Percentiles rank a stretch among this genome's conserved stretches.
These are phyloP conservation scores for Cyanocitta stelleri DNA, from an alignment of 2,113 vertebrate species.

Conservation along the genomic window DNA sequence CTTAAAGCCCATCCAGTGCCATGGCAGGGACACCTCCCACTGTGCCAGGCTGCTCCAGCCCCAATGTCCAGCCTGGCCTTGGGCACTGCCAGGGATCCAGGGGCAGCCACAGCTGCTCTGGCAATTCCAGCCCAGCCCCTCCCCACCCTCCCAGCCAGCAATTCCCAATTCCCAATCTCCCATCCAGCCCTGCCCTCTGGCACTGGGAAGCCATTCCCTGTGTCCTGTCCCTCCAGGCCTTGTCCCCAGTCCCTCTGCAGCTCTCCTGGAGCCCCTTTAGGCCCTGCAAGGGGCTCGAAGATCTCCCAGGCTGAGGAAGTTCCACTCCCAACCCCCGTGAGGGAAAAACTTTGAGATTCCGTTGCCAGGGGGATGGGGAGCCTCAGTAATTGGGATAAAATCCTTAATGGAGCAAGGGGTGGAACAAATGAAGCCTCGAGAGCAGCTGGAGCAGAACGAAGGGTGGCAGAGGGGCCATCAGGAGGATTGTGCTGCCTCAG, in stretches of 20 bases:
- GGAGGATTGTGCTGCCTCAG: background rate
- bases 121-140: background rate
- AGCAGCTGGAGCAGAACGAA: background rate
- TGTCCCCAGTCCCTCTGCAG: background rate
- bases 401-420: background rate
- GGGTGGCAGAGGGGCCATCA: background rate
- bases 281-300: background rate
- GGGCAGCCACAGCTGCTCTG: background rate
- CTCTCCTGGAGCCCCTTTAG: background rate
- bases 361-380: fast-evolving
- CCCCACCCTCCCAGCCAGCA: background rate
- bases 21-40: background rate
- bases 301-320: background rate
- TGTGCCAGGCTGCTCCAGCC: background rate
- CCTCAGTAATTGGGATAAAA: background rate
- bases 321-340: fast-evolving
- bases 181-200: background rate
- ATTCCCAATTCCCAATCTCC: background rate
- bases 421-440: background rate
- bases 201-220: background rate
- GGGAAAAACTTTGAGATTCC: background rate
- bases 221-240: background rate
- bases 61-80: background rate
- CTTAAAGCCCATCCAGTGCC: fast-evolving
- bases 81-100: background rate